A percentile compares a stretch with the other conserved stretches of the same genome.
phyloP scores from a whole-genome alignment of 1,140 invertebrate species.

The Andrena cerasifolii region DNA sequence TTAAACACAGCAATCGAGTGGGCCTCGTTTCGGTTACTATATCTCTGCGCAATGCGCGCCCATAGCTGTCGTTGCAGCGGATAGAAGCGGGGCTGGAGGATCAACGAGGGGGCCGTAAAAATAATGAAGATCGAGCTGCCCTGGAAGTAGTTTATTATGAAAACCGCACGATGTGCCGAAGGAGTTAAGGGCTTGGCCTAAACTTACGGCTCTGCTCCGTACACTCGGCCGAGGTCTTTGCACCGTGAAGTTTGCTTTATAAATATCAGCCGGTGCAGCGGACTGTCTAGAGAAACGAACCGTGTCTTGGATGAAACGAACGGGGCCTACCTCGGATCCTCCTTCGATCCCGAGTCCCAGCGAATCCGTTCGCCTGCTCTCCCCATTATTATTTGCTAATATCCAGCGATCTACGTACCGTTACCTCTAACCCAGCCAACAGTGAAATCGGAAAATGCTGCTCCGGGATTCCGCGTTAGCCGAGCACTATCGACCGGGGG shows the following conservation, averaged over 20 bases:
- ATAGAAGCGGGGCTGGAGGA: not conserved
- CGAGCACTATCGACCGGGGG: no score
- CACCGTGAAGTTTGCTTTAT: slow-evolving; percentile 70
- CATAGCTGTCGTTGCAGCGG: not conserved
- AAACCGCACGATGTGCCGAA: slow-evolving; percentile 53
- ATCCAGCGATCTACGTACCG: no score
- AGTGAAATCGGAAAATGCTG: no score
- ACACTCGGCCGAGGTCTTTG: slow-evolving; percentile 49
- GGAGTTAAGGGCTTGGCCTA: slow-evolving; percentile 57
- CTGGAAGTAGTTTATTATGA: slow-evolving; percentile 54
- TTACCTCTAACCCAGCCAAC: no score
- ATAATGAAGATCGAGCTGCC: slow-evolving; percentile 47
- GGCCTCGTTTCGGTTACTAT: no score
- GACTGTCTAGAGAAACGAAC: slow-evolving; percentile 65
- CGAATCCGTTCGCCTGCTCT: not conserved
- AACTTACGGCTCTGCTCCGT: slow-evolving; percentile 37
- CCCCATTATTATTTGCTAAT: not conserved
- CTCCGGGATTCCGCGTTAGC: no score
- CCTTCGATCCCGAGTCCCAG: slow-evolving; percentile 1
- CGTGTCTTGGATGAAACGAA: slow-evolving; percentile 46
- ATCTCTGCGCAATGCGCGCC: not conserved
- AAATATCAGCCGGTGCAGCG: slow-evolving; percentile 61
- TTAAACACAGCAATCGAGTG: no score
- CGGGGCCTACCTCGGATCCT: slow-evolving; percentile 6
- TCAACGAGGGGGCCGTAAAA: slow-evolving; percentile 32